Conservation (phyloP, 2,113 vertebrate species). For the Lepus americanus region DNA sequence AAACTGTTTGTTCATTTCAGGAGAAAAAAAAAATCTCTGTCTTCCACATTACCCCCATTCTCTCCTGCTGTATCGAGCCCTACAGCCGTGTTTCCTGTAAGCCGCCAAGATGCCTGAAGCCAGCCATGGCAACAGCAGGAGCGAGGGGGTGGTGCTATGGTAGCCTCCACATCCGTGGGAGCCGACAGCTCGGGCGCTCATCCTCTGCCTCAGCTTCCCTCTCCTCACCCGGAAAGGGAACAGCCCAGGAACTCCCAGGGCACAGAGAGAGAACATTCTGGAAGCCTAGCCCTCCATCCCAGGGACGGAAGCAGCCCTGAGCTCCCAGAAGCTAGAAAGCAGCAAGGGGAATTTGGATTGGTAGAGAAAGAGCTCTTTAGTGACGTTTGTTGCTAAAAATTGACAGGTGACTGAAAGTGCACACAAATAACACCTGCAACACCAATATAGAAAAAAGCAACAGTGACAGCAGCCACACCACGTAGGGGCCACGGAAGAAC, state of each 20-base stretch:
- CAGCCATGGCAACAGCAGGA: conserved; percentile 73
- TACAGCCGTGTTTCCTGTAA: background rate
- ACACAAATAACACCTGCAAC: too few species aligned
- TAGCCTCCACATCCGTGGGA: background rate
- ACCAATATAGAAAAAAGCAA: rapidly evolving
- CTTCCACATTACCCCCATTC: background rate
- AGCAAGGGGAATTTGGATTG: too few species aligned
- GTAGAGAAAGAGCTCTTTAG: background rate
- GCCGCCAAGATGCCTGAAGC: conserved; percentile 51
- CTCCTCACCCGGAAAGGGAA: background rate
- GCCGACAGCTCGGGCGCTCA: background rate
- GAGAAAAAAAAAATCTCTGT: background rate
- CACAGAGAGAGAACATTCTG: background rate
- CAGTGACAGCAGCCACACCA: background rate
- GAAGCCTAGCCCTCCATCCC: background rate
- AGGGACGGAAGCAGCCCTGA: background rate
- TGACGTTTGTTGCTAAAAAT: background rate
- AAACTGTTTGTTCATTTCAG: conserved; percentile 42
- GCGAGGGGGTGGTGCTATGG: background rate
- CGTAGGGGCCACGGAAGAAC: rapidly evolving
- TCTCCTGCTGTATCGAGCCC: background rate
- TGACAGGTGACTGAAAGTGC: rapidly evolving
- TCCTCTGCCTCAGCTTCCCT: background rate
- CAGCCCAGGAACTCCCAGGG: background rate
- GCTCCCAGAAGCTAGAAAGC: too few species aligned